Percentiles rank a stretch among this genome's conserved stretches.
Evolutionary conservation across 2,888 invertebrate species (phyloP).

Genomic region (Caradrina clavipalpis): DNA sequence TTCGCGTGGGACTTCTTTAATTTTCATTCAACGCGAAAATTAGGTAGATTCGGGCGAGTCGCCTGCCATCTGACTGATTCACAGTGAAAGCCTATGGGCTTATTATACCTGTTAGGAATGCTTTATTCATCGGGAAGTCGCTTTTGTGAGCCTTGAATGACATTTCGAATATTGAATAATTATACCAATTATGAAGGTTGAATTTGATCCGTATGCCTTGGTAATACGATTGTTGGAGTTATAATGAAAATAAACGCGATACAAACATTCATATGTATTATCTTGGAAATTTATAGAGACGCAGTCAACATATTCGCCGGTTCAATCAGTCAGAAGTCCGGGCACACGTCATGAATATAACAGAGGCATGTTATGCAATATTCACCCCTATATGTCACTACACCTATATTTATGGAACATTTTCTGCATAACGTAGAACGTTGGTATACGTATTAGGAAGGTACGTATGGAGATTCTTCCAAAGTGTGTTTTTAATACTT

Average conservation of each 20-base stretch:
- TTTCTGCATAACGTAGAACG: conserved; percentile 44
- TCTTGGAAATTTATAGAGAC: conserved; percentile 50
- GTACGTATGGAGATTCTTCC: conserved; percentile 17
- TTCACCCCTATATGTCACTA: conserved; percentile 72
- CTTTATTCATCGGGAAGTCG: conserved; percentile 41
- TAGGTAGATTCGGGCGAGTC: conserved; percentile 77
- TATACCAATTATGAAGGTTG: conserved; percentile 2
- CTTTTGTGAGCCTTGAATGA: conserved; percentile 24
- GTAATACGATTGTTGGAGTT: neutral
- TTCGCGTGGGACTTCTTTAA: conserved; percentile 88
- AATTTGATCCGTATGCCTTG: neutral
- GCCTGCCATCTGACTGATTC: conserved; percentile 71
- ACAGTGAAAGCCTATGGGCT: conserved; percentile 65
- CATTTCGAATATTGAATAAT: conserved; percentile 29
- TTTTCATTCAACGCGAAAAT: conserved; percentile 88
- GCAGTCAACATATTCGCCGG: conserved; percentile 74
- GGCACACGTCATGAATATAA: conserved; percentile 85
- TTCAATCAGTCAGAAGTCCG: conserved; percentile 84
- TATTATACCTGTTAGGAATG: conserved; percentile 48
- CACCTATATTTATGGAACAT: conserved; percentile 44
- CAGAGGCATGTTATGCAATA: conserved; percentile 78
- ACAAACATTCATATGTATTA: conserved; percentile 23
- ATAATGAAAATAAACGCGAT: conserved; percentile 11
- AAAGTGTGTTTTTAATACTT: conserved; percentile 52
- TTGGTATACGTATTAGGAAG: neutral